These are phyloP conservation scores for Acyrthosiphon pisum DNA, from an alignment of 1,140 invertebrate species.

Conservation along the genomic window DNA sequence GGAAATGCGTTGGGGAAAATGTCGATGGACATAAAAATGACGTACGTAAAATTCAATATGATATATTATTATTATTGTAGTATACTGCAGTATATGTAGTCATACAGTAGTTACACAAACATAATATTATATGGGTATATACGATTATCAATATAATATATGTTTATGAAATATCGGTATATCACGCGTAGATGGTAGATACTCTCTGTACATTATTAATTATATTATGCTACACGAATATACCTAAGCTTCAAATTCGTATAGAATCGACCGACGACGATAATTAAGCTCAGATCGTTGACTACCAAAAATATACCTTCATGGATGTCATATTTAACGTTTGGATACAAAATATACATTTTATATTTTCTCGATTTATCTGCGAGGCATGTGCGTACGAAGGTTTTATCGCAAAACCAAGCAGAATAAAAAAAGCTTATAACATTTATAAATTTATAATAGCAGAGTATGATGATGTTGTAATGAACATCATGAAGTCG, in stretches of 20 bases:
- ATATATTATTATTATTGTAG: not conserved
- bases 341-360: not conserved
- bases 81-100: not conserved
- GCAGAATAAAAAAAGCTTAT: not conserved
- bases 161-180: too few relatives aligned
- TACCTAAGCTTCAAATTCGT: not conserved
- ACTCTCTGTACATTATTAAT: not conserved
- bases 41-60: not conserved
- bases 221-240: not conserved
- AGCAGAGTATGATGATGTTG: not conserved
- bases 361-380: not conserved
- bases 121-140: not conserved
- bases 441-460: conserved; percentile 5
- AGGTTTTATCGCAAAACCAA: not conserved
- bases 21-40: not conserved
- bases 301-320: not conserved
- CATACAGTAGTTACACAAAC: not conserved
- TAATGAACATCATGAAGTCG: not conserved
- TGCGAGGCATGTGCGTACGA: not conserved
- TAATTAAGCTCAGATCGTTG: not conserved
- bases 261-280: not conserved
- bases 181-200: not conserved
- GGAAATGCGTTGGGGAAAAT: not conserved
- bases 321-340: not conserved
- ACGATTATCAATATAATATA: not conserved